Evolutionary conservation across 2,797 vertebrate genomes (phyloP).

Genomic region (Caiman crocodilus): DNA sequence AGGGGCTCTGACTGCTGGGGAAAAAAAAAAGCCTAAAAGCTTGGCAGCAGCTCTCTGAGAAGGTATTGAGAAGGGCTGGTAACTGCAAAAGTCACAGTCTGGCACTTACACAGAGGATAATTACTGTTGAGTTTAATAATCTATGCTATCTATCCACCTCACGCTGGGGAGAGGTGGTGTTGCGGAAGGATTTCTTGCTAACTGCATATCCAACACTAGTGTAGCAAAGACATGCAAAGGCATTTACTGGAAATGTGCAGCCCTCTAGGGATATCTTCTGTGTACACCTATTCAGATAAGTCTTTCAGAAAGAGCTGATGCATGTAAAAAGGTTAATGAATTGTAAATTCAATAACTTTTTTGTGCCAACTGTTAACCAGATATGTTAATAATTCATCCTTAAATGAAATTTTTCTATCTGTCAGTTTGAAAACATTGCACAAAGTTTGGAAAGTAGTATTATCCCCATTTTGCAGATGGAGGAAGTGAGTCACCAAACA

Average conservation of each 20-base stretch:
- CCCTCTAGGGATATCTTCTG: background rate
- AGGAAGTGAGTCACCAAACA: too few species aligned
- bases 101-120: background rate
- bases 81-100: slow-evolving; percentile 10
- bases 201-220: background rate
- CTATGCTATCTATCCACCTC: background rate
- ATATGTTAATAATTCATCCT: too few species aligned
- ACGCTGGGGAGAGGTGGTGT: background rate
- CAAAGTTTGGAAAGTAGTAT: too few species aligned
- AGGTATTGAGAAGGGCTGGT: background rate
- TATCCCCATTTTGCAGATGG: too few species aligned
- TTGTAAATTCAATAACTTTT: background rate
- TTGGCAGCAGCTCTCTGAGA: slow-evolving; percentile 21
- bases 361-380: too few species aligned
- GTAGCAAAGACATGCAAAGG: background rate
- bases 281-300: background rate
- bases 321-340: background rate
- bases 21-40: background rate
- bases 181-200: background rate
- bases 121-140: background rate
- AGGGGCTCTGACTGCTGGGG: background rate
- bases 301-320: background rate
- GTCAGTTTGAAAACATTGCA: too few species aligned
- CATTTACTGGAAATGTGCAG: background rate
- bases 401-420: too few species aligned